A percentile compares a stretch with the other conserved stretches of the same genome.
Evolutionary conservation across 2,797 vertebrate species (phyloP).

Genomic region (Astyanax mexicanus): DNA sequence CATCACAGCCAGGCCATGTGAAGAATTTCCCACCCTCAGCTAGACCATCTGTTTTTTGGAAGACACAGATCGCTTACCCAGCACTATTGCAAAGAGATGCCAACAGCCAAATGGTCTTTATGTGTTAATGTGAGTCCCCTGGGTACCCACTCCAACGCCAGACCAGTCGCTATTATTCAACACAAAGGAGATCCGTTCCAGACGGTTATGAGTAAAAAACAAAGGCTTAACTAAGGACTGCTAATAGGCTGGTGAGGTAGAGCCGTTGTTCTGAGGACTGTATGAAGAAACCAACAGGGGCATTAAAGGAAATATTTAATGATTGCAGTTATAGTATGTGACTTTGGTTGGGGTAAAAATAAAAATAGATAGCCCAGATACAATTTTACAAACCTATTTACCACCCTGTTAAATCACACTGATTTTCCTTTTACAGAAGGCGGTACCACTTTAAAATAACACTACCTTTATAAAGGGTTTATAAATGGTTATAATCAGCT

Average conservation of each 20-base stretch:
- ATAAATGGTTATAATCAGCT: too few species aligned
- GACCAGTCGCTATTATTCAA: conserved; percentile 25
- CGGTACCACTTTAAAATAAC: too few species aligned
- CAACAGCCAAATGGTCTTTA: conserved; percentile 61
- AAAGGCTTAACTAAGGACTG: background rate
- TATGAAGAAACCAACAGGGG: too few species aligned
- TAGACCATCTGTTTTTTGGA: conserved; percentile 79
- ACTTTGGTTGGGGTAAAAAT: too few species aligned
- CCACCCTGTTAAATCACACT: too few species aligned
- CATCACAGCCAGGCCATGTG: conserved; percentile 60
- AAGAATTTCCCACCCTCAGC: conserved; percentile 73
- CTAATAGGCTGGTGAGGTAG: background rate
- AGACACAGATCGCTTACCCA: conserved; percentile 74
- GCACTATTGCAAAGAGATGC: conserved; percentile 57
- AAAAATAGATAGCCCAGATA: too few species aligned
- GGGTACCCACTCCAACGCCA: conserved; percentile 42
- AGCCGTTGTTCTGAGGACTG: background rate
- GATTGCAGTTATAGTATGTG: too few species aligned
- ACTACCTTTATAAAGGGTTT: too few species aligned
- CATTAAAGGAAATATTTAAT: too few species aligned
- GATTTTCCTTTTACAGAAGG: too few species aligned
- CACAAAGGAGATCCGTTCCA: conserved; percentile 40
- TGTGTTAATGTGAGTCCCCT: conserved; percentile 55
- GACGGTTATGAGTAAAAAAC: conserved; percentile 19
- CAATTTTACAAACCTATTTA: too few species aligned